These are phyloP conservation scores for Coenonympha arcania DNA, from an alignment of 2,888 invertebrate species.

Conservation along the genomic window DNA sequence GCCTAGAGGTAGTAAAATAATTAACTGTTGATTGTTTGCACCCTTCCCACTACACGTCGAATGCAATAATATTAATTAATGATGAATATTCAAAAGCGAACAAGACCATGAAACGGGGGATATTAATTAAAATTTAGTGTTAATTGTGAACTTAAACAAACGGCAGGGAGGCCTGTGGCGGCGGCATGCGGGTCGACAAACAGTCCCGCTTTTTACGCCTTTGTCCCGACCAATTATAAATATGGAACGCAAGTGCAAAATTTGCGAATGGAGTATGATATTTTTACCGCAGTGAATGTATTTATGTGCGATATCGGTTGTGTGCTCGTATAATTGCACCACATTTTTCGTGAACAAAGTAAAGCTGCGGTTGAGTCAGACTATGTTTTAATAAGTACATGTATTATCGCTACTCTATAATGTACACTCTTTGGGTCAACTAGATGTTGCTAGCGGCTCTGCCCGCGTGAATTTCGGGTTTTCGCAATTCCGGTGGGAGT, in stretches of 20 bases:
- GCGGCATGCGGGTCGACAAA: constrained; percentile 54
- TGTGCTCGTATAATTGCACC: background rate
- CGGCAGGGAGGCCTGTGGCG: constrained; percentile 35
- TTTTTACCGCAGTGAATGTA: constrained; percentile 9
- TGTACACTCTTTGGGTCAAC: too few species aligned
- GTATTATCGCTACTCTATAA: too few species aligned
- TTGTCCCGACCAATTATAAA: constrained; percentile 28
- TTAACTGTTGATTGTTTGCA: constrained; percentile 2
- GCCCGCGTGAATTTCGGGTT: too few species aligned
- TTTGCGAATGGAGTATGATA: constrained; percentile 5
- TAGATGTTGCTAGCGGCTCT: too few species aligned
- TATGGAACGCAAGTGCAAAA: constrained; percentile 12
- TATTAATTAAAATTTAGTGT: constrained; percentile 34
- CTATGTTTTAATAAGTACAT: too few species aligned
- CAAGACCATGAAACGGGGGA: constrained; percentile 21
- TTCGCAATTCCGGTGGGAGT: too few species aligned
- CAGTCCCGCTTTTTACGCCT: constrained; percentile 44
- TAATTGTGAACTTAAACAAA: constrained; percentile 36
- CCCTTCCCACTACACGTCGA: background rate
- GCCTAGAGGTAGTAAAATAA: background rate
- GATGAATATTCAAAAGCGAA: constrained; percentile 16
- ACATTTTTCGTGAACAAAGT: background rate
- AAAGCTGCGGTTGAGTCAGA: too few species aligned
- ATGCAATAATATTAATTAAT: constrained; percentile 16
- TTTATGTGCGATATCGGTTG: constrained; percentile 1